Evolutionary conservation across 2,797 vertebrate species (phyloP), one percentile per base, ranked within the genome.

Genomic region (Muraenolepis orangiensis): DNA sequence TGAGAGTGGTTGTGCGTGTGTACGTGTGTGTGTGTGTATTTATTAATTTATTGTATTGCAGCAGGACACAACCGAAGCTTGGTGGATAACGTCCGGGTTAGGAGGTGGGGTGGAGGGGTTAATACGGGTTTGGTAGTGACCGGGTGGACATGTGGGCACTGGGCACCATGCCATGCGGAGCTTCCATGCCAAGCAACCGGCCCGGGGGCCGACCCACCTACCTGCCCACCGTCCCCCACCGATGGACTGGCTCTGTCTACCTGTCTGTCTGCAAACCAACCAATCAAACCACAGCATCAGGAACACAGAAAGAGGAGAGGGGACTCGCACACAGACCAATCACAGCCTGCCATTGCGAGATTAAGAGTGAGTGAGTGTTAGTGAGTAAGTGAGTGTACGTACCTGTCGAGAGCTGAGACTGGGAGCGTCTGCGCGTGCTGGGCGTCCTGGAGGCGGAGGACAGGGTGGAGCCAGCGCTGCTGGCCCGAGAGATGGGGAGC

Each of bases 241-340:
- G 91, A 89, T 87, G 92, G 88, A 87, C 90, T 86, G 87, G 77
- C 85, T 92, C 89, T 91, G 90, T 92, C 92, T 94, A 93, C 87
- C 90, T 91, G 91, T 87, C 90, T 93, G 78, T 93, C 93, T 94
- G 91, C 34, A 87, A 93, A 93, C 87, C 92, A 93, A 93, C 91
- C 93, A 94, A 90, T 86, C 80, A 92, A 80, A 91, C 81, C 79
- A 92, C 85, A 93, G 88, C 72, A 75, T 91, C 88, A 92, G 82
- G 87, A 89, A 89, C 77, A 91, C 79, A 80, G 72, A 76, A 72
- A 74, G 79, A 11, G 70, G 72, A 32, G 72, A 32, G 42, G 69
- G 42, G 70, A 78, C 70, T 72, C 28, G 31, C 34, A 16, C 34
- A 16, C 70, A 31, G 73, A 69, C 46, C 78, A 40, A 29, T 69